Evolutionary conservation across 1,140 invertebrate species (phyloP).

Genomic region (Leptopilina boulardi): DNA sequence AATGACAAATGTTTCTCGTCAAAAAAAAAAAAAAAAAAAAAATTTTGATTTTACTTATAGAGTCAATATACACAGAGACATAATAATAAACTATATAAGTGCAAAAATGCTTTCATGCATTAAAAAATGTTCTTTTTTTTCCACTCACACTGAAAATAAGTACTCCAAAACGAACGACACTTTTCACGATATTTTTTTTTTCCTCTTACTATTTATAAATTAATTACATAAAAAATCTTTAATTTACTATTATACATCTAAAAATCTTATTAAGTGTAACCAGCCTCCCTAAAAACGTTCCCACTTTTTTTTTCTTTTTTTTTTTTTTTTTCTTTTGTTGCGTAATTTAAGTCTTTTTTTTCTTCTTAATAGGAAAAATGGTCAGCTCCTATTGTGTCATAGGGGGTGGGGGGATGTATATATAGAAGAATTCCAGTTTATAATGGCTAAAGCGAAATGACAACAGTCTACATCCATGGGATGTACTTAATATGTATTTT

Average conservation of each 20-base stretch:
- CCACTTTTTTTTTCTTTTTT: conserved; percentile 37
- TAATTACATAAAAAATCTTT: conserved; percentile 74
- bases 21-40: conserved; percentile 17
- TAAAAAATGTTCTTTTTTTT: background rate
- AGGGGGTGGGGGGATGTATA: too few relatives aligned
- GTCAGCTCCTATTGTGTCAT: conserved; percentile 69
- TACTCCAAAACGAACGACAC: conserved; percentile 60
- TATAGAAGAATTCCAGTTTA: conserved; percentile 64
- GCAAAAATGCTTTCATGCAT: conserved; percentile 10
- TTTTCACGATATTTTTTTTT: conserved; percentile 54
- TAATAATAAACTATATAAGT: conserved; percentile 11
- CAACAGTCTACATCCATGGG: conserved; percentile 73
- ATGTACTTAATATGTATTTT: conserved; percentile 65
- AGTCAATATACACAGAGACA: background rate
- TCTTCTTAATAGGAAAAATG: conserved; percentile 68
- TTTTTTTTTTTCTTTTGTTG: conserved; percentile 51
- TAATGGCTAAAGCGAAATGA: conserved; percentile 61
- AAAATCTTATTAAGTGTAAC: conserved; percentile 67
- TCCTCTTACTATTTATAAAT: conserved; percentile 73
- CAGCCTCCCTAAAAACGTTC: conserved; percentile 64
- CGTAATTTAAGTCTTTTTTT: conserved; percentile 56
- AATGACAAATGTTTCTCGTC: conserved; percentile 5
- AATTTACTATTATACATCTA: conserved; percentile 74
- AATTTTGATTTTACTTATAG: conserved; percentile 6
- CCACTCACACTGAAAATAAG: conserved; percentile 59